Base-by-base conservation (phyloP, 64 coral and sea anemone genomes). In the Montipora foliosa region DNA sequence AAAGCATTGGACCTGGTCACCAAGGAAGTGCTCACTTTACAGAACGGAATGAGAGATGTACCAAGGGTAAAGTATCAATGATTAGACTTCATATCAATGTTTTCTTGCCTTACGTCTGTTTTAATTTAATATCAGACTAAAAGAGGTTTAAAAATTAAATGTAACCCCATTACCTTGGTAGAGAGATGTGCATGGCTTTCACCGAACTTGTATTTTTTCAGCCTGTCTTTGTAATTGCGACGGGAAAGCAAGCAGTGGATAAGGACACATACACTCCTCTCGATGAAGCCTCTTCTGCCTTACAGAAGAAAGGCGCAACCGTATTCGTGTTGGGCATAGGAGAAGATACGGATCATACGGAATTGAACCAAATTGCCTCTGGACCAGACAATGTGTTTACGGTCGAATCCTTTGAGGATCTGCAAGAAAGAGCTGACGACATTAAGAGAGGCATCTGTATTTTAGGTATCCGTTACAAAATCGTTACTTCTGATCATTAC, bases 321-420 rank as follows among this genome's bases (percentile, higher is more conserved):
- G 90, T 92, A 2, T 92, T 82, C 44, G 78, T 47, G 2, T 74
- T 91, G 79, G 89, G 89, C 44, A 91, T 91, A 44, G 89, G 89
- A 47, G 47, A 6, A 0, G 44, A 45, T 12, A 13, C 77, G 13
- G 71, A 58, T 5, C 14, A 5, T 9, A 45, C 61, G 24, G 58
- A 78, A 61, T 52, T 90, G 60, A 62, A 19, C n/a, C 6, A 67
- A 79, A 79, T 90, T 53, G 49, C 50, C 9, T 58, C 49, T 25
- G 20, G 13, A 12, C 90, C 90, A 4, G 15, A 19, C 5, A 84
- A 92, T 15, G 81, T 62, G 2, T 16, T 92, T 4, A 85, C 21
- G 44, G 81, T 78, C 3, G 49, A 81, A 1, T 85, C 80, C 1
- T 92, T 77, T n/a, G 44, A 59, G 78, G 69, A 84, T 1, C 74